These are phyloP conservation scores for Sinocyclocheilus anophthalmus DNA, from an alignment of 2,113 vertebrate species.

Conservation along the genomic window DNA sequence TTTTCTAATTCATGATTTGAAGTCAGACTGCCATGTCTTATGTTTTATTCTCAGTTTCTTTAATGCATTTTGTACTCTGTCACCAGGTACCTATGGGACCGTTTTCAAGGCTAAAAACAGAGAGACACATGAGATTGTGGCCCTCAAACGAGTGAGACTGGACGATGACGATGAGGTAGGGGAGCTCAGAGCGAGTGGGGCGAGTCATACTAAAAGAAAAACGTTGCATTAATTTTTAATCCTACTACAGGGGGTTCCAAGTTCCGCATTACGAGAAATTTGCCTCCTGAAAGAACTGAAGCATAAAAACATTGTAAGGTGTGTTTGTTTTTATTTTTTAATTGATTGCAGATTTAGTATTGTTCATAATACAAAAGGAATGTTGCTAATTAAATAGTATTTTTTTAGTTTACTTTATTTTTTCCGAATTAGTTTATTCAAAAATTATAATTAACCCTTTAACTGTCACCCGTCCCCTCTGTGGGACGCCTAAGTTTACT, in stretches of 20 bases:
- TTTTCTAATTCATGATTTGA: background rate
- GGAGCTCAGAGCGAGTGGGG: too few species aligned
- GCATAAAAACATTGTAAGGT: conserved; percentile 97
- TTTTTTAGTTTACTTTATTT: too few species aligned
- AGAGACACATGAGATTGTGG: conserved; percentile 96
- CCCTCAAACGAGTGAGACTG: conserved; percentile 89
- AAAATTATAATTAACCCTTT: too few species aligned
- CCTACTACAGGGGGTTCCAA: conserved; percentile 84
- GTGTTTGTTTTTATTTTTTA: conserved; percentile 36
- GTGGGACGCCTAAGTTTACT: too few species aligned
- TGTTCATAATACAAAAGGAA: background rate
- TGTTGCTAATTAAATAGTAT: background rate
- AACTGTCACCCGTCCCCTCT: too few species aligned
- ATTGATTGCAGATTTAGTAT: background rate
- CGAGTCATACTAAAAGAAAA: background rate
- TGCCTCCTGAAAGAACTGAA: conserved; percentile 95
- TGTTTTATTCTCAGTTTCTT: background rate
- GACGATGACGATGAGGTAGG: conserved; percentile 93
- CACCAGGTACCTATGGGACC: conserved; percentile 90
- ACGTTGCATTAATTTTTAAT: background rate
- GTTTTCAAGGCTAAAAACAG: conserved; percentile 98
- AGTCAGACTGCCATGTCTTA: background rate
- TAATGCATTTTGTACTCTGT: background rate
- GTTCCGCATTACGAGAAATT: conserved; percentile 95
- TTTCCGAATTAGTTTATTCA: too few species aligned